phyloP scores from a whole-genome alignment of 35 echinoderm and acorn worm species.

The Apostichopus japonicus region DNA sequence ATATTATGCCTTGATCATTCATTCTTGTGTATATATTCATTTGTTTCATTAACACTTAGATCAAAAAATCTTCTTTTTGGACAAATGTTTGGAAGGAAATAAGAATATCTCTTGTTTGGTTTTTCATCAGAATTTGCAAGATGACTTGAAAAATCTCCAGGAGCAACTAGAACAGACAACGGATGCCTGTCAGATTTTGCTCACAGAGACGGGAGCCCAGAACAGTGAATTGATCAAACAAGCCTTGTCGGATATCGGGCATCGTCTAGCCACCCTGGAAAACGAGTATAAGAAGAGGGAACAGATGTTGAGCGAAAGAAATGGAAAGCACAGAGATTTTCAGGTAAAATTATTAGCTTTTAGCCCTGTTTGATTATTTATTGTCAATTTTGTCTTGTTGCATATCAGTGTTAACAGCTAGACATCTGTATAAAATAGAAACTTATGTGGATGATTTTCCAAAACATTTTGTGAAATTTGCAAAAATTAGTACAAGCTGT shows the following conservation, averaged over 20 bases:
- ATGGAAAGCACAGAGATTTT: conserved; percentile 75
- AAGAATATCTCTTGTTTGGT: neutral
- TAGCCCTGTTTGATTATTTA: no score
- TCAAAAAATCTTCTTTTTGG: no score
- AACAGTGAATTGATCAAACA: conserved; percentile 86
- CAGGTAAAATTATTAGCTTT: conserved; percentile 63
- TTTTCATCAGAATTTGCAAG: conserved; percentile 75
- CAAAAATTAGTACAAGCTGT: no score
- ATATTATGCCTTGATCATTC: no score
- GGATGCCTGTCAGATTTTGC: conserved; percentile 84
- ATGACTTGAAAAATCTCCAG: conserved; percentile 86
- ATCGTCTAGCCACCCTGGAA: conserved; percentile 85
- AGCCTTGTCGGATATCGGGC: conserved; percentile 76
- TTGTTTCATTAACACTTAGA: no score
- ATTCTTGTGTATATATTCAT: no score
- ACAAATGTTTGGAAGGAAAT: no score
- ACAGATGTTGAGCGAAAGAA: conserved; percentile 76
- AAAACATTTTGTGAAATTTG: no score
- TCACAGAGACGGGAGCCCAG: conserved; percentile 72
- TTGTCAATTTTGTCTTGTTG: no score
- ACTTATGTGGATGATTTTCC: no score
- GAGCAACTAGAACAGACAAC: conserved; percentile 86
- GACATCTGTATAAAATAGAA: no score
- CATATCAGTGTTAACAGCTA: no score
- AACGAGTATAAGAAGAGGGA: conserved; percentile 87